A percentile compares a stretch with the other conserved stretches of the same genome.
Evolutionary conservation across 2,113 vertebrate genomes (phyloP).

Genomic region (Myocastor coypus): DNA sequence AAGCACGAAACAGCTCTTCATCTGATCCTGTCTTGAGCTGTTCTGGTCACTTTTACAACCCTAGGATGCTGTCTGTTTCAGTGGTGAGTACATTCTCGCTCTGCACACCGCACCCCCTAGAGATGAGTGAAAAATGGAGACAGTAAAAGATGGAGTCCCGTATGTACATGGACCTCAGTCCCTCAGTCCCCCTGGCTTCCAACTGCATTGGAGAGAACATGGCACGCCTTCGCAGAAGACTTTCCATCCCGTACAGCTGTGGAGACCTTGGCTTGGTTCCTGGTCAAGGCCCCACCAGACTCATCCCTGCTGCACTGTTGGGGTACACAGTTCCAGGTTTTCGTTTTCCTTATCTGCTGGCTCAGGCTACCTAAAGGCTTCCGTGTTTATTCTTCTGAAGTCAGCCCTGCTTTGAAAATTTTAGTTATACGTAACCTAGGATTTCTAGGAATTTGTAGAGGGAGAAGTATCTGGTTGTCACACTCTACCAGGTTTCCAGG

Average conservation of each 20-base stretch:
- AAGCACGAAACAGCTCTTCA: neutral
- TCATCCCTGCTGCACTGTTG: neutral
- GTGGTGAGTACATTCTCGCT: neutral
- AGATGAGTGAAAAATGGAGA: neutral
- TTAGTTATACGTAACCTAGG: neutral
- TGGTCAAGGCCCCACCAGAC: neutral
- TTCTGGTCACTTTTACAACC: neutral
- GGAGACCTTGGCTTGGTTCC: neutral
- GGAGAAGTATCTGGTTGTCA: neutral
- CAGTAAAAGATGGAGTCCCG: neutral
- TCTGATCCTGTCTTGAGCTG: neutral
- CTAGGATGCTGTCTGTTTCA: neutral
- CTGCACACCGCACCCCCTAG: too few species aligned
- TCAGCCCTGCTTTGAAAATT: neutral
- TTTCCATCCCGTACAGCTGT: neutral
- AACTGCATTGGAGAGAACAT: neutral
- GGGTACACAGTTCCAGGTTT: neutral
- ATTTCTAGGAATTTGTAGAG: neutral
- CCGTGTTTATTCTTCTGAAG: neutral
- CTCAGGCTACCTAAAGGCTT: neutral
- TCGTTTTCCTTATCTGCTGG: neutral
- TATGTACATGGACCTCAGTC: neutral
- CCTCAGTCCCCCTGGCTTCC: neutral
- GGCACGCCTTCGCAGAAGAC: neutral
- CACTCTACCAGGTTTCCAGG: neutral